A percentile compares a stretch with the other conserved stretches of the same genome.
These are phyloP conservation scores for Gobio gobio DNA, from an alignment of 2,113 vertebrate genomes.

Conservation along the genomic window DNA sequence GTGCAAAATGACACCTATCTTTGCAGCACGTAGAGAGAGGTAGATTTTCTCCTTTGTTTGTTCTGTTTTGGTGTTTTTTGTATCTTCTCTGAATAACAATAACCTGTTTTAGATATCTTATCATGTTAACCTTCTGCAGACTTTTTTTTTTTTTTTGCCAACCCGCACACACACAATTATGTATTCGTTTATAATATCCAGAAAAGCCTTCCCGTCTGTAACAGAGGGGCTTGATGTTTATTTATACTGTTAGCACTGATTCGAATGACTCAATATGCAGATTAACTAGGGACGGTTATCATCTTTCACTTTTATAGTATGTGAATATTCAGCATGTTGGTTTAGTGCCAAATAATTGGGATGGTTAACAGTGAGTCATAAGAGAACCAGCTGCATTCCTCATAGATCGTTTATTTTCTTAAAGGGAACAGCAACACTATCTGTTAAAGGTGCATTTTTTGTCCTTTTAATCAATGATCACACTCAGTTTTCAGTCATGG, in stretches of 20 bases:
- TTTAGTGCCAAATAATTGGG: constrained; percentile 5
- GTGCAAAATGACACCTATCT: constrained; percentile 23
- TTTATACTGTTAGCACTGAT: not conserved
- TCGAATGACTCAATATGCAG: not conserved
- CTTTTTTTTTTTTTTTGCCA: not conserved
- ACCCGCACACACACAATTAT: not conserved
- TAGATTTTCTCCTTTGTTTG: not conserved
- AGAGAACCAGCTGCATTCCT: constrained; percentile 19
- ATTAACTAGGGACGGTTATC: not conserved
- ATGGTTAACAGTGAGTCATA: constrained; percentile 15
- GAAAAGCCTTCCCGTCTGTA: not conserved
- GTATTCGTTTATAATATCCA: not conserved
- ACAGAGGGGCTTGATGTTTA: not conserved
- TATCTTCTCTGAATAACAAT: not conserved
- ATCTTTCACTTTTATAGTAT: constrained; percentile 9
- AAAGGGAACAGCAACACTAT: not conserved
- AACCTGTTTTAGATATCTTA: not conserved
- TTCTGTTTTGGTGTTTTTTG: not conserved
- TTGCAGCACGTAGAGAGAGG: not conserved
- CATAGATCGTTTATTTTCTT: not conserved
- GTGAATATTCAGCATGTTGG: not conserved
- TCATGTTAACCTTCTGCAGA: not conserved
- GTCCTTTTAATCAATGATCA: not conserved
- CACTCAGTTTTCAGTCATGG: not conserved
- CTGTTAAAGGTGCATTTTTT: not conserved